Percentiles rank a stretch among this genome's conserved stretches.
phyloP scores from a whole-genome alignment of 2,888 invertebrate species.

The Temnothorax rugatulus region DNA sequence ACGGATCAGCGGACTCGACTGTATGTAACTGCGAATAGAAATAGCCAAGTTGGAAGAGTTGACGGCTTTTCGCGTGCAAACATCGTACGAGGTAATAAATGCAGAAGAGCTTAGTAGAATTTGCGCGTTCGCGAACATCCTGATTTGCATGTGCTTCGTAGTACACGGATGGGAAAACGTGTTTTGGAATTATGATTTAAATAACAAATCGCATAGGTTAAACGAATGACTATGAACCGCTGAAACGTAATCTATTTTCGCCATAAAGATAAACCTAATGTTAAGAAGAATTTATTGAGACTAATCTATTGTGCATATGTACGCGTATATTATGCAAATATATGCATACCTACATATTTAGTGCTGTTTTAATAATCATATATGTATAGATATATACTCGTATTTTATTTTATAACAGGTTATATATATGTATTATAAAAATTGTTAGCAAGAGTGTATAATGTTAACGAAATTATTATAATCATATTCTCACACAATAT shows the following conservation, averaged over 20 bases:
- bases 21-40: background rate
- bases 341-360: background rate
- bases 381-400: background rate
- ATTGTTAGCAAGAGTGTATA: background rate
- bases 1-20: background rate
- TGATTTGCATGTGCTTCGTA: constrained; percentile 19
- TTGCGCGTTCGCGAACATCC: background rate
- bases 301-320: background rate
- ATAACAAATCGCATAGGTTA: background rate
- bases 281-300: background rate
- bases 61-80: constrained; percentile 2
- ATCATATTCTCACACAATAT: background rate
- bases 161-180: background rate
- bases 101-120: constrained; percentile 14
- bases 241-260: background rate
- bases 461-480: background rate
- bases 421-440: background rate
- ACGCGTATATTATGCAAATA: background rate
- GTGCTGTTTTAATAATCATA: background rate
- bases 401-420: background rate
- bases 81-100: constrained; percentile 16
- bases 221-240: background rate
- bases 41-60: constrained; percentile 13
- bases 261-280: background rate
- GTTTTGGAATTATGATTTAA: constrained; percentile 34